These are phyloP conservation scores for Loxodonta africana DNA, from an alignment of 2,113 vertebrate species.

Conservation along the genomic window DNA sequence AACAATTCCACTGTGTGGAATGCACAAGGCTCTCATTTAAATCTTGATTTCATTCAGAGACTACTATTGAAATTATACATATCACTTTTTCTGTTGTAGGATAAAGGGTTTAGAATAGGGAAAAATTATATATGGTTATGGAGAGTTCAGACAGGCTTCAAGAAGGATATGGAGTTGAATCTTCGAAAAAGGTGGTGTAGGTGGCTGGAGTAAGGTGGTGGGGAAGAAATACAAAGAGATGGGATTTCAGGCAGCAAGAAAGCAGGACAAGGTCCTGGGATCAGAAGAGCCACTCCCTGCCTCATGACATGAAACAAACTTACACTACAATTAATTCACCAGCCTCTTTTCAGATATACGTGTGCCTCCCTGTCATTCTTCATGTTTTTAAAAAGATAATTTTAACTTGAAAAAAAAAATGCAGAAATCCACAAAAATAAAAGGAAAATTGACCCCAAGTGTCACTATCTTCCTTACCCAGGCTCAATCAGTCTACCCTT, in stretches of 20 bases:
- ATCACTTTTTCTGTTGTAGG: background rate
- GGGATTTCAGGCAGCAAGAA: background rate
- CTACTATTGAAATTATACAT: background rate
- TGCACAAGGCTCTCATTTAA: background rate
- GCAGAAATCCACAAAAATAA: slow-evolving; percentile 2
- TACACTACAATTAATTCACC: background rate
- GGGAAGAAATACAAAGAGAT: background rate
- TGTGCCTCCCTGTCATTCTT: background rate
- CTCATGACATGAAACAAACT: background rate
- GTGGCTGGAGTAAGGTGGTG: background rate
- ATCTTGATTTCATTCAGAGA: background rate
- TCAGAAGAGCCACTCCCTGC: background rate
- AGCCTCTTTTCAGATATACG: background rate
- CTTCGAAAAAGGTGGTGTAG: background rate
- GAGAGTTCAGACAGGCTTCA: background rate
- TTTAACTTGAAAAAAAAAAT: slow-evolving; percentile 10
- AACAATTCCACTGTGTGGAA: background rate
- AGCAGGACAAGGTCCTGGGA: background rate
- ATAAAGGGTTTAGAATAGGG: background rate
- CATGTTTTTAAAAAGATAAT: background rate
- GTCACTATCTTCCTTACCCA: background rate
- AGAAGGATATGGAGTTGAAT: background rate
- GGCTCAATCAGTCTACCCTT: background rate
- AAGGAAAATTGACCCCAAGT: background rate
- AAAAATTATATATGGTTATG: background rate